A percentile compares a stretch with the other conserved stretches of the same genome.
These are phyloP conservation scores for Centropyge bicolor DNA, from an alignment of 2,797 vertebrate genomes.

Conservation along the genomic window DNA sequence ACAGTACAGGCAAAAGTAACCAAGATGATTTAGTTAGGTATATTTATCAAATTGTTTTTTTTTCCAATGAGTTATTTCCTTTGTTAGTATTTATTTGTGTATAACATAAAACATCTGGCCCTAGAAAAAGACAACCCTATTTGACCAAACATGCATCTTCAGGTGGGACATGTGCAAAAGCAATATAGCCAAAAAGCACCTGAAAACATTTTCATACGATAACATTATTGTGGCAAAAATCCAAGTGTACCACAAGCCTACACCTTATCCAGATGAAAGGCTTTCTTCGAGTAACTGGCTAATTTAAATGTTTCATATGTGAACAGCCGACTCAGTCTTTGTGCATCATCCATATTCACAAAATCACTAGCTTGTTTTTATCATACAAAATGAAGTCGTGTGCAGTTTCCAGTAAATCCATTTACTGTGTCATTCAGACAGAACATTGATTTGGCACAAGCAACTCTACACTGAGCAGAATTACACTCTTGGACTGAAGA, in stretches of 20 bases:
- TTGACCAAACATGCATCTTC: background rate
- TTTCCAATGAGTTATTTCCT: background rate
- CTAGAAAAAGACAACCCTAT: background rate
- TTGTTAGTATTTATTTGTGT: background rate
- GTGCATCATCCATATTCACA: background rate
- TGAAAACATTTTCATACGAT: background rate
- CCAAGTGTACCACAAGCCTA: background rate
- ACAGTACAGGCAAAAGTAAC: background rate
- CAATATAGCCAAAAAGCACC: too few relatives aligned
- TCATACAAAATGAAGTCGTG: slow-evolving; percentile 1
- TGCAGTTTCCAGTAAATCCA: background rate
- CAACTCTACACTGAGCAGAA: background rate
- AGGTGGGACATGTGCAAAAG: background rate
- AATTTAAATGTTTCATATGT: background rate
- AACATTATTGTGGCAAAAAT: background rate
- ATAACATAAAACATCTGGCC: background rate
- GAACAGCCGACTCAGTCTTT: background rate
- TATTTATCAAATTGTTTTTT: background rate
- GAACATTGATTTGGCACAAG: background rate
- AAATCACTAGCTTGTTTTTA: background rate
- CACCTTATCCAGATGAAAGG: background rate
- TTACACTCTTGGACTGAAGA: background rate
- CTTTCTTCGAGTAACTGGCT: background rate
- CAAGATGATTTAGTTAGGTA: background rate
- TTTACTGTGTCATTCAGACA: background rate